Conservation (phyloP, 2,888 invertebrate species). For the Lepidochrysops patricia region DNA sequence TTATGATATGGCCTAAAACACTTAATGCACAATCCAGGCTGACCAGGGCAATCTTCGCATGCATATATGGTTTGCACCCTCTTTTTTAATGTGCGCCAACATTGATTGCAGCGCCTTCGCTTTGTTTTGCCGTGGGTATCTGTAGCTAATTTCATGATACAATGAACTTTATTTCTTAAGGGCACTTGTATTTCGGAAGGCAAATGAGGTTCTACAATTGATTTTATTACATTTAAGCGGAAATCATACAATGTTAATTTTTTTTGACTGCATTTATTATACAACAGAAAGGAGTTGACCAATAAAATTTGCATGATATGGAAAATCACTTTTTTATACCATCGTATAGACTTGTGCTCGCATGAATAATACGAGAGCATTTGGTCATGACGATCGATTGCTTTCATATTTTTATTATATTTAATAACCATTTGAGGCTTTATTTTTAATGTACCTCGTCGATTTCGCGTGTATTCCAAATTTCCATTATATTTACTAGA, state of each 20-base stretch:
- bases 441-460: conserved; percentile 18
- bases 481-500: conserved; percentile 29
- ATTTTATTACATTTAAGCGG: conserved; percentile 19
- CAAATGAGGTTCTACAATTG: conserved; percentile 20
- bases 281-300: conserved; percentile 13
- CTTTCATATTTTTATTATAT: conserved; percentile 26
- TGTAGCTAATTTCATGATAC: conserved; percentile 21
- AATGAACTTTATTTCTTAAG: conserved; percentile 19
- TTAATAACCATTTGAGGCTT: conserved; percentile 23
- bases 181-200: conserved; percentile 19
- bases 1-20: conserved; percentile 22
- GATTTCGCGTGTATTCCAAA: conserved; percentile 22
- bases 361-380: conserved; percentile 29
- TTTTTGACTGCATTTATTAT: background rate
- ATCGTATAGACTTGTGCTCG: conserved; percentile 25
- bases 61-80: conserved; percentile 19
- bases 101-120: conserved; percentile 20
- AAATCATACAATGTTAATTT: conserved; percentile 18
- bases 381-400: conserved; percentile 29
- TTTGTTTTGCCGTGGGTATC: conserved; percentile 22
- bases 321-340: conserved; percentile 28
- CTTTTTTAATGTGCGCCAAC: conserved; percentile 23
- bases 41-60: conserved; percentile 22
- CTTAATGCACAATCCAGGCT: conserved; percentile 24
- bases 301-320: conserved; percentile 24